Evolutionary conservation across 2,797 vertebrate species (phyloP).

Genomic region (Ctenosaura bakeri): DNA sequence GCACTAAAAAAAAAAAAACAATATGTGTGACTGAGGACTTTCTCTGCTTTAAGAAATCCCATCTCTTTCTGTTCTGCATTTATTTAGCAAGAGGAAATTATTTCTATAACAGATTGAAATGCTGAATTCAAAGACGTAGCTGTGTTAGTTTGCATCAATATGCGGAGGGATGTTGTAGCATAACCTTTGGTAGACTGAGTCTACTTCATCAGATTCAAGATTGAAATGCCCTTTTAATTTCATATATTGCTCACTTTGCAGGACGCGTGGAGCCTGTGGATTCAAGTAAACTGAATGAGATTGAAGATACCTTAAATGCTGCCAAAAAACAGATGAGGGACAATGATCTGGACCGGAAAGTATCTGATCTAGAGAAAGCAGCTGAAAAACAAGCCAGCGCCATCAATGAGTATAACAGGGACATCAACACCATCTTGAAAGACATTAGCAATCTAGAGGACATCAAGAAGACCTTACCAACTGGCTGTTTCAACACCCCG

Average conservation of each 20-base stretch:
- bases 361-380: constrained; percentile 88
- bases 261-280: constrained; percentile 96
- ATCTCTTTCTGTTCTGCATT: not conserved
- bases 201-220: no score
- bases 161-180: no score
- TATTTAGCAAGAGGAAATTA: not conserved
- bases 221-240: not conserved
- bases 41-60: not conserved
- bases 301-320: constrained; percentile 88
- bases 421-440: constrained; percentile 91
- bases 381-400: constrained; percentile 90
- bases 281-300: constrained; percentile 91
- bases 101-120: not conserved
- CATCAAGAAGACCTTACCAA: constrained; percentile 94
- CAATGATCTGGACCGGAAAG: constrained; percentile 90
- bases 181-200: no score
- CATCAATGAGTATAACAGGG: constrained; percentile 90
- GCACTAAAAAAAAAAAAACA: no score
- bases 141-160: no score
- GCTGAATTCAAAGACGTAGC: no score
- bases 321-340: constrained; percentile 91
- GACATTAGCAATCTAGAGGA: constrained; percentile 96
- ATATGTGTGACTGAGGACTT: not conserved
- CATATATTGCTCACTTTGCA: constrained; percentile 69
- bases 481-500: constrained; percentile 96